phyloP scores from a whole-genome alignment of 2,888 invertebrate species.

The Kuschelorhynchus macadamiae region DNA sequence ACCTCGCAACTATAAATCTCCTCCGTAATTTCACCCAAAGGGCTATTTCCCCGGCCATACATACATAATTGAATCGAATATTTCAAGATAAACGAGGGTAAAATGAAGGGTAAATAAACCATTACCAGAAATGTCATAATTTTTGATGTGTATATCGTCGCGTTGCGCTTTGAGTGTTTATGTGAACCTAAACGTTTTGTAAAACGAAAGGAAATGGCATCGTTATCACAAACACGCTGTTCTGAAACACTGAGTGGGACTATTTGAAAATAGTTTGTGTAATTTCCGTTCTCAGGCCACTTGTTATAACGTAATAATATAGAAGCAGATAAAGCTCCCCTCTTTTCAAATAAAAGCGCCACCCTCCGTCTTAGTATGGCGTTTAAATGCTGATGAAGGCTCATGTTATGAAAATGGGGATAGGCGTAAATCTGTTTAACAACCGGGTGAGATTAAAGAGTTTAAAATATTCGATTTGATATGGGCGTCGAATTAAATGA shows the following conservation, averaged over 20 bases:
- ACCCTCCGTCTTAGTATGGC: constrained; percentile 28
- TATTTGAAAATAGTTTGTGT: constrained; percentile 71
- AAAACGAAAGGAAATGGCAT: constrained; percentile 67
- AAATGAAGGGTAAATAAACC: constrained; percentile 31
- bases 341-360: constrained; percentile 45
- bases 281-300: constrained; percentile 69
- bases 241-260: constrained; percentile 67
- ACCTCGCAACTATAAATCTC: no score
- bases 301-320: constrained; percentile 69
- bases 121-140: constrained; percentile 37
- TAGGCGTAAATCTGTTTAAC: no score
- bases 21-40: no score
- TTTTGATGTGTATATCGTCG: constrained; percentile 34
- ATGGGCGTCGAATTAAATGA: no score
- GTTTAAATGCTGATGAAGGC: constrained; percentile 32
- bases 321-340: constrained; percentile 62
- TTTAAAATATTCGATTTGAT: no score
- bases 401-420: background rate
- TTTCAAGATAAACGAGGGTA: constrained; percentile 23
- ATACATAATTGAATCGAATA: constrained; percentile 25
- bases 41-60: background rate
- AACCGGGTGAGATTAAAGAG: no score
- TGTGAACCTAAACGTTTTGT: constrained; percentile 60
- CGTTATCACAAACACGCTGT: constrained; percentile 66
- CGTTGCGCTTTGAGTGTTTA: constrained; percentile 30